Conservation (phyloP, 2,797 vertebrate species). For the Philypnodon macrostomus region DNA sequence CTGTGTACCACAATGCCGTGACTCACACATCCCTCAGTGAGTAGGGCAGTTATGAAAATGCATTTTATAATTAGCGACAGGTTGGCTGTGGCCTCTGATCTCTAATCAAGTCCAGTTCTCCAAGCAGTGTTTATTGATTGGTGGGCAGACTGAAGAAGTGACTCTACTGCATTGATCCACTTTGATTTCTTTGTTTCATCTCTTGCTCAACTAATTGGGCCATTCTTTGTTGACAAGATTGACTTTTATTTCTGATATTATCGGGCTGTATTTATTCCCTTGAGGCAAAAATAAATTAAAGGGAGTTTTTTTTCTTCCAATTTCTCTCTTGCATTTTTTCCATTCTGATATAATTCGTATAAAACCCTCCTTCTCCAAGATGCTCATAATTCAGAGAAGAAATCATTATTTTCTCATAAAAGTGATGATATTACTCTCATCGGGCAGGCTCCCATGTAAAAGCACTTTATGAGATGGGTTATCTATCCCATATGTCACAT, state of each 20-base stretch:
- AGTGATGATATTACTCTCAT: constrained; percentile 77
- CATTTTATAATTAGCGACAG: constrained; percentile 44
- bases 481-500: constrained; percentile 62
- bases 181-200: constrained; percentile 70
- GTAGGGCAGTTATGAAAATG: constrained; percentile 32
- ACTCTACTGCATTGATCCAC: constrained; percentile 69
- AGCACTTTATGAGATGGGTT: constrained; percentile 68
- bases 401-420: constrained; percentile 84
- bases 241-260: constrained; percentile 73
- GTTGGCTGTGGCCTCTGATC: constrained; percentile 40
- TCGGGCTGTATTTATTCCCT: constrained; percentile 67
- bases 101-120: constrained; percentile 38
- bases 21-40: too few species aligned
- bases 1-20: too few species aligned
- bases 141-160: constrained; percentile 34
- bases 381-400: constrained; percentile 72
- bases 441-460: constrained; percentile 62
- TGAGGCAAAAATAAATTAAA: constrained; percentile 72
- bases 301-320: constrained; percentile 43
- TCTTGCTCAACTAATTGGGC: constrained; percentile 70
- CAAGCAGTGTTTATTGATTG: constrained; percentile 45
- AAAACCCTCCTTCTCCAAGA: constrained; percentile 49
- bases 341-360: constrained; percentile 63
- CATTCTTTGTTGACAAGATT: constrained; percentile 65
- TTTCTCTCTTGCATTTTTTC: constrained; percentile 34